Evolutionary conservation across 2,888 invertebrate genomes (phyloP).

Genomic region (Apodemia mormo): DNA sequence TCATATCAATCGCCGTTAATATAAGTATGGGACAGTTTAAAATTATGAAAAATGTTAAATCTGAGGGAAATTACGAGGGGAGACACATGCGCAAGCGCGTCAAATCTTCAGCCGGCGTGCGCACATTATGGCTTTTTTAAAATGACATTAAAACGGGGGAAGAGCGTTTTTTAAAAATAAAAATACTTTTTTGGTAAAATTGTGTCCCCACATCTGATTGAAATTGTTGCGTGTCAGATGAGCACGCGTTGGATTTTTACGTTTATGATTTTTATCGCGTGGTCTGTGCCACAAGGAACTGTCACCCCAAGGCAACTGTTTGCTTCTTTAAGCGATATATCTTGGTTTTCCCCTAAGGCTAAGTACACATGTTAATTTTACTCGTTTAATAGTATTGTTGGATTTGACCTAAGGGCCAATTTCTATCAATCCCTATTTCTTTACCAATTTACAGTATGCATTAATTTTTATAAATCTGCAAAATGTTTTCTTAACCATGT

Average conservation of each 20-base stretch:
- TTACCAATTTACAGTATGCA: too few relatives aligned
- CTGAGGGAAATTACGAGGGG: conserved; percentile 68
- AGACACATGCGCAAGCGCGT: conserved; percentile 81
- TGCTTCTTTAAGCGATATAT: conserved; percentile 33
- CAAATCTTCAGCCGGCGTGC: conserved; percentile 81
- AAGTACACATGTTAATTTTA: conserved; percentile 23
- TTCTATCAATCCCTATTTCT: too few relatives aligned
- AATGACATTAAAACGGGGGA: conserved; percentile 65
- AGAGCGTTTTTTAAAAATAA: conserved; percentile 76
- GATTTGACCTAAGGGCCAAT: conserved; percentile 24
- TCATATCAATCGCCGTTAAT: conserved; percentile 46
- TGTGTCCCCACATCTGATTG: conserved; percentile 72
- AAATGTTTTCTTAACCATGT: too few relatives aligned
- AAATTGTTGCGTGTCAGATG: conserved; percentile 82
- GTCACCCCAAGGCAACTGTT: conserved; percentile 28
- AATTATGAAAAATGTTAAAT: conserved; percentile 60
- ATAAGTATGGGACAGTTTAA: conserved; percentile 65
- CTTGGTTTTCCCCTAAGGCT: conserved; percentile 27
- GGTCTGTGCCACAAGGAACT: conserved; percentile 61
- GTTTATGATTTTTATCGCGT: conserved; percentile 74
- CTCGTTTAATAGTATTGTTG: conserved; percentile 31
- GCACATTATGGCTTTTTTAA: conserved; percentile 78
- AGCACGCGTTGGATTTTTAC: conserved; percentile 77
- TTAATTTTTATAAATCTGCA: too few relatives aligned
- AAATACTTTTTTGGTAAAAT: conserved; percentile 72